Base-by-base conservation (phyloP, 2,797 vertebrate genomes). In the Sebastolobus altivelis region DNA sequence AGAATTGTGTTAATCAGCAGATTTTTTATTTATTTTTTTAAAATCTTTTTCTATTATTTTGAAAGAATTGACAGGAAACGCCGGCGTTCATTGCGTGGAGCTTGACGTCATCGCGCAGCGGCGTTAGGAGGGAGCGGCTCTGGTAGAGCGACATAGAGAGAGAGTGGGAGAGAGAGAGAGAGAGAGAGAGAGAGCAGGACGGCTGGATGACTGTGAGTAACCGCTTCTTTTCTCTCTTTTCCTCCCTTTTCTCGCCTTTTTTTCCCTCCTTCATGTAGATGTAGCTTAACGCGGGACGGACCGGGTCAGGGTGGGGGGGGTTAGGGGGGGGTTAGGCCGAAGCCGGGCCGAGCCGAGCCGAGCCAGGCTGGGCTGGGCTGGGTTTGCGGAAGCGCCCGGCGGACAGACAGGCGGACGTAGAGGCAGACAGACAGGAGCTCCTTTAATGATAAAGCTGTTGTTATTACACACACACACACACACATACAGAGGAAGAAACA, bases 121-220 rank as follows among this genome's bases (percentile, higher is more conserved):
- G 74, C 83, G 43, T 89, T 90, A 90, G 89, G 90, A 94, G 93
- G 93, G 93, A 94, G 93, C 93, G 93, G 93, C 93, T 93, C 86
- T 82, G 92, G 11, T 77, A 1, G 92, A 93, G 92, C 83, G 86
- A 89, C 87, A 52, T 61, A 75, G 33, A 83, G 69, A 5, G 11
- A 83, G 12, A 84, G 72, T 13, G 67, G 58, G 65, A 31, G 88
- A 68, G 80, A 18, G 84, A 62, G 81, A 56, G 75, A 61, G 59
- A 35, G 58, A 33, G 56, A 18, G 25, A 4, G 56, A 59, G 33
- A 37, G 20, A 18, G 62, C 4, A 54, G 80, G 84, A 91, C 90
- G 89, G 85, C 82, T 89, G 89, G 86, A 92, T 92, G 93, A 92
- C 78, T 65, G 93, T 94, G 72, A 94, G 93, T 91, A 31, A 75